These are phyloP conservation scores for Lycophotia porphyrea DNA, from an alignment of 2,888 invertebrate genomes.

Conservation along the genomic window DNA sequence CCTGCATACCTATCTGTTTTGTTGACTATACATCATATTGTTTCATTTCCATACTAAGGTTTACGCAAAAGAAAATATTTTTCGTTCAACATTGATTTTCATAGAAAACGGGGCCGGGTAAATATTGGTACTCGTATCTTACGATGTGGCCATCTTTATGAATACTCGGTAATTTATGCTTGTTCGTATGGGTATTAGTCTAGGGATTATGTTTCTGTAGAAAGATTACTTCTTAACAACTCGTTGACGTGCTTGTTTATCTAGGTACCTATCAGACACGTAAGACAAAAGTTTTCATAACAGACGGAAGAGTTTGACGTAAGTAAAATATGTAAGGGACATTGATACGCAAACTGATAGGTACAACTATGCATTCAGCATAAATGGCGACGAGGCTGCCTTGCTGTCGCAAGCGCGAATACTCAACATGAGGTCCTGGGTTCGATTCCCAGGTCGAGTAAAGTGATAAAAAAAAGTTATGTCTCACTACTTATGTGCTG, in stretches of 20 bases:
- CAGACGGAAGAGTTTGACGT: constrained; percentile 21
- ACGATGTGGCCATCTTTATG: background rate
- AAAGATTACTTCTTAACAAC: constrained; percentile 24
- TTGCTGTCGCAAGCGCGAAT: background rate
- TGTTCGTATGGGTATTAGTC: constrained; percentile 8
- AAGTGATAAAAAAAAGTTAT: too few species aligned
- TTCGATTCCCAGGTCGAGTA: background rate
- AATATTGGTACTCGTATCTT: constrained; percentile 35
- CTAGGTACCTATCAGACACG: background rate
- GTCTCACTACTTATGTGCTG: too few species aligned
- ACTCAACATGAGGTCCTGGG: background rate
- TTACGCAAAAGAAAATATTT: background rate
- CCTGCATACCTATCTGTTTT: too few species aligned
- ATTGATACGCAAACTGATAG: background rate
- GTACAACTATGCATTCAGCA: background rate
- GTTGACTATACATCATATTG: background rate
- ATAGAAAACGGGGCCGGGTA: constrained; percentile 14
- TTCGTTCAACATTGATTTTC: constrained; percentile 7
- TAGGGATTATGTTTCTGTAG: constrained; percentile 15
- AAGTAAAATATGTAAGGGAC: background rate
- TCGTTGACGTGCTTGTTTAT: constrained; percentile 26
- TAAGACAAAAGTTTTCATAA: constrained; percentile 12
- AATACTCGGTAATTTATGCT: background rate
- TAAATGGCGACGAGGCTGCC: background rate
- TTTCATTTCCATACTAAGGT: constrained; percentile 4